A percentile compares a stretch with the other conserved stretches of the same genome.
Conservation (phyloP, 2,113 vertebrate species). For the Austrofundulus limnaeus region DNA sequence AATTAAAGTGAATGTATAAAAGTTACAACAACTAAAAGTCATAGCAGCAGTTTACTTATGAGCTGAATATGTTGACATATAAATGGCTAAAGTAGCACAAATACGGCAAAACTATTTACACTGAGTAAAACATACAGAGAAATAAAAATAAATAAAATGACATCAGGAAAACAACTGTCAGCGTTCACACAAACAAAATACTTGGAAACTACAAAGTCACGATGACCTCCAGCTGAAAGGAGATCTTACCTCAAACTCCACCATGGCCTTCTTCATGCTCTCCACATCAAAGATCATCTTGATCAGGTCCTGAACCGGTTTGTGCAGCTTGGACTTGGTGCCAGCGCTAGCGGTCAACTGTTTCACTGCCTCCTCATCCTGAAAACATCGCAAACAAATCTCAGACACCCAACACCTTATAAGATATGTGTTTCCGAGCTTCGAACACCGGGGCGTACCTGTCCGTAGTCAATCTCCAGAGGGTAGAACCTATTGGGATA, state of each 20-base stretch:
- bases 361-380: constrained; percentile 97
- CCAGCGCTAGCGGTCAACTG: constrained; percentile 88
- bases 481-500: constrained; percentile 98
- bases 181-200: too few relatives aligned
- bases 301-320: constrained; percentile 92
- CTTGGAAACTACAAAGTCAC: neutral
- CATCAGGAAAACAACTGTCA: neutral
- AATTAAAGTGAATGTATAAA: too few relatives aligned
- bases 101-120: too few relatives aligned
- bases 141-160: neutral
- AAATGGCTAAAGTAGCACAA: too few relatives aligned
- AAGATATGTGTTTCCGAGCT: neutral
- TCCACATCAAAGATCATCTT: constrained; percentile 97
- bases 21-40: too few relatives aligned
- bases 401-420: neutral
- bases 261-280: constrained; percentile 99
- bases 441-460: constrained; percentile 77
- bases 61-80: too few relatives aligned
- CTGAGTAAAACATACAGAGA: too few relatives aligned
- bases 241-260: constrained; percentile 91
- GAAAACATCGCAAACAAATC: neutral
- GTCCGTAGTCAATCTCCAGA: constrained; percentile 96
- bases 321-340: constrained; percentile 88
- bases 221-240: too few relatives aligned
- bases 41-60: too few relatives aligned